Percentiles rank a stretch among this genome's conserved stretches.
Conservation (phyloP, 2,797 vertebrate species). For the Sebastiscus albofasciatus region DNA sequence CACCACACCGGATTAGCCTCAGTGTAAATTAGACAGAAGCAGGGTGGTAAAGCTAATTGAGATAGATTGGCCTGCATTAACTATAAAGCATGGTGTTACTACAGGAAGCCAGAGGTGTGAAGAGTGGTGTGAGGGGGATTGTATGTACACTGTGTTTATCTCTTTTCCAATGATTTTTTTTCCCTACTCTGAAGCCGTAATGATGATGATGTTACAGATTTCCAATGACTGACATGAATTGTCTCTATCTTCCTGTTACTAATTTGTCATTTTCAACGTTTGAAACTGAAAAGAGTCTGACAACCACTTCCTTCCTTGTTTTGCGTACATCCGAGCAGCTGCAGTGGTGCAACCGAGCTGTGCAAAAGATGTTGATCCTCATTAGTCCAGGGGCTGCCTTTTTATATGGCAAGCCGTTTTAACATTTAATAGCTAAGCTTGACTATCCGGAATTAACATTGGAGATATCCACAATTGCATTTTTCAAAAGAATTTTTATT, state of each 20-base stretch:
- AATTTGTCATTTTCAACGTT: constrained; percentile 14
- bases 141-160: neutral
- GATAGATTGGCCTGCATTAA: constrained; percentile 8
- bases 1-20: constrained; percentile 20
- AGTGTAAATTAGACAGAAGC: constrained; percentile 23
- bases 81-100: constrained; percentile 31
- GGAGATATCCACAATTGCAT: no score
- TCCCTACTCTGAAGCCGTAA: neutral
- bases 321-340: constrained; percentile 14
- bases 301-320: constrained; percentile 81
- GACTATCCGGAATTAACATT: no score
- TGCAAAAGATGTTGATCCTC: constrained; percentile 26
- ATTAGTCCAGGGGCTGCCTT: constrained; percentile 25
- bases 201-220: constrained; percentile 26
- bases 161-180: neutral
- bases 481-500: no score
- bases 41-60: constrained; percentile 13
- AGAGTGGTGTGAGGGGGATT: neutral
- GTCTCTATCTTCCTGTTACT: neutral
- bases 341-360: constrained; percentile 34
- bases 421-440: no score
- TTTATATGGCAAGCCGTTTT: neutral
- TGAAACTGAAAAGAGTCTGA: constrained; percentile 30
- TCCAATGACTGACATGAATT: neutral
- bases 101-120: constrained; percentile 39